Evolutionary conservation across 1,140 invertebrate genomes (phyloP), one percentile per base, ranked within the genome.

Genomic region (Reticulitermes speratus): DNA sequence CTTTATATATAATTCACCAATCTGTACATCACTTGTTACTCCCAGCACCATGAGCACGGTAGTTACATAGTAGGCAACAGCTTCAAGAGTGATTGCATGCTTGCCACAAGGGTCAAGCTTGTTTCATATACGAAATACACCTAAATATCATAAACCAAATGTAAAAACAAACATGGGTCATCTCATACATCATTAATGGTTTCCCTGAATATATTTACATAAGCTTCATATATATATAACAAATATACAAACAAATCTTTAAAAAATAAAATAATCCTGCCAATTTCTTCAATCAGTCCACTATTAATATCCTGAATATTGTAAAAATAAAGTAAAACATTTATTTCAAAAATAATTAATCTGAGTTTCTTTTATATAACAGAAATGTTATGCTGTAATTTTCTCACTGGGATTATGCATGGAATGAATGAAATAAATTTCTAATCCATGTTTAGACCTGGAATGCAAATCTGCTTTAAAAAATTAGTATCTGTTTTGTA

Each of bases 11-110:
- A 30, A 75, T 75, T 75, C 65, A 30, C 25, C n/a, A 69, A 30
- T 30, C 65, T 75, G 65, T 75, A 75, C 65, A 75, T n/a, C n/a
- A 75, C 0, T 75, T 25, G 8, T 30, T 65, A 14, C 9, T 30
- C 65, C 65, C n/a, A 75, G 65, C 65, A 75, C 65, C 65, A 75
- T 75, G 65, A 75, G 65, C 65, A 38, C 38, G n/a, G 65, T 75
- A 8, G 65, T 30, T 59, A 65, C 8, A 19, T 65, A 23, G 25
- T 65, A 65, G 6, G 19, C 25, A 65, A 30, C 9, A 30, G 65
- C 65, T 14, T 30, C 65, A 75, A 16, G 65, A 75, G 14, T 75
- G 65, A n/a, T 75, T 75, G n/a, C 65, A 75, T 75, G 65, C n/a
- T 75, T 75, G 65, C 3, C 65, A 75, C 25, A 75, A 30, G 8